These are phyloP conservation scores for Aphodius sticticus DNA, from an alignment of 2,888 invertebrate species.

Conservation along the genomic window DNA sequence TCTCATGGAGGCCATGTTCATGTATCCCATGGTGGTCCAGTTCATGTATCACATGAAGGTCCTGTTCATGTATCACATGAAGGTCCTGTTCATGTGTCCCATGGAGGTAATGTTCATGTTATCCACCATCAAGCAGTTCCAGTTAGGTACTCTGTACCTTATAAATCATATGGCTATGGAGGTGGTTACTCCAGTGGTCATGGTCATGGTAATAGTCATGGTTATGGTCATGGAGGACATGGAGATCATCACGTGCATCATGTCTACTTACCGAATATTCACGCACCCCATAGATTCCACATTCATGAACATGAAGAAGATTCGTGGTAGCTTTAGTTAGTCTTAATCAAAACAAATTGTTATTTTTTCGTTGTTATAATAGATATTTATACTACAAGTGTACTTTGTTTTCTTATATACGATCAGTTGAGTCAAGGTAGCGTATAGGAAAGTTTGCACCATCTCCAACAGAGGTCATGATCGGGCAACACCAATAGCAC, in stretches of 20 bases:
- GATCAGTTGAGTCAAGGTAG: constrained; percentile 13
- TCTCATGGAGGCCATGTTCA: not conserved
- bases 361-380: not conserved
- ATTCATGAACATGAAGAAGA: not conserved
- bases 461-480: constrained; percentile 43
- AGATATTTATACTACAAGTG: not conserved
- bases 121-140: not conserved
- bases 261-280: not conserved
- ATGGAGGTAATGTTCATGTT: not conserved
- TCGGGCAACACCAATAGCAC: constrained; percentile 46
- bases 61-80: not conserved
- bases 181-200: too few relatives aligned
- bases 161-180: not conserved
- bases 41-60: not conserved
- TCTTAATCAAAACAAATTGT: not conserved
- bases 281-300: not conserved
- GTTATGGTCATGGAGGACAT: not conserved
- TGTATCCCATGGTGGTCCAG: not conserved
- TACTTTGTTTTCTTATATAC: not conserved
- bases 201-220: not conserved
- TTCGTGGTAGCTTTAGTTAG: not conserved
- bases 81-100: not conserved
- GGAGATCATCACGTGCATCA: not conserved
- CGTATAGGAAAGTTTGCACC: constrained; percentile 40
- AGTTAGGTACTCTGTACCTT: not conserved